Base-by-base conservation (phyloP, 2,113 vertebrate species). In the Zapornia atra region DNA sequence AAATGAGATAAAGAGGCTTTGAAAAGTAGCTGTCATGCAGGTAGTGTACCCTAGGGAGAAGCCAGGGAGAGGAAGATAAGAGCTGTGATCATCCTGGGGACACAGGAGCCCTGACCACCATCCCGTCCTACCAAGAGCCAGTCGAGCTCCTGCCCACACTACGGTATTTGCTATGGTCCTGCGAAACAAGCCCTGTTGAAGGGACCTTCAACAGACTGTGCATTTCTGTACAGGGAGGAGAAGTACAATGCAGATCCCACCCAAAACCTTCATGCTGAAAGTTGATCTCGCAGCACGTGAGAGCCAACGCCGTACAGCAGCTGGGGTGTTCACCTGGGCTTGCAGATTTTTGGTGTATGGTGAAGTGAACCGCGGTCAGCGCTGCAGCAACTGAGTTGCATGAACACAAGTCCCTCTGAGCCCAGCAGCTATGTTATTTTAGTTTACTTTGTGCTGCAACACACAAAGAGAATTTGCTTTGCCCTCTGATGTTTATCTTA, bases 401-500 rank as follows among this genome's bases (percentile, higher is more conserved):
- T 40, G 6, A 29, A 9, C 29, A 12, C 28, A 59, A 90, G 15
- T 50, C 9, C 12, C 22, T 46, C 73, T 33, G 64, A 78, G 48
- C 26, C 29, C 63, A 65, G 24, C 42, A 94, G 65, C 33, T 71
- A 51, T 40, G 29, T 36, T 46, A 46, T 81, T 83, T 86, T 40
- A 48, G 36, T 73, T 78, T 64, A 64, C 42, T 84, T 78, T 60
- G 42, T 78, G 65, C 61, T 71, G 48, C 65, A 68, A 64, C 6
- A 40, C 8, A 9, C 31, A 53, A 91, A 95, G 50, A 75, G 36
- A 89, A 76, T 79, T 86, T 79, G 26, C 44, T 94, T 60, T 89
- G 73, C 86, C 65, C 86, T 95, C 86, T 89, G 80, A 96, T 89
- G 86, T 92, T 96, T 95, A 82, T 87, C 57, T 88, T 64, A 60